Conservation (phyloP, 2,888 invertebrate genomes). For the Aspidiotus rigidus region DNA sequence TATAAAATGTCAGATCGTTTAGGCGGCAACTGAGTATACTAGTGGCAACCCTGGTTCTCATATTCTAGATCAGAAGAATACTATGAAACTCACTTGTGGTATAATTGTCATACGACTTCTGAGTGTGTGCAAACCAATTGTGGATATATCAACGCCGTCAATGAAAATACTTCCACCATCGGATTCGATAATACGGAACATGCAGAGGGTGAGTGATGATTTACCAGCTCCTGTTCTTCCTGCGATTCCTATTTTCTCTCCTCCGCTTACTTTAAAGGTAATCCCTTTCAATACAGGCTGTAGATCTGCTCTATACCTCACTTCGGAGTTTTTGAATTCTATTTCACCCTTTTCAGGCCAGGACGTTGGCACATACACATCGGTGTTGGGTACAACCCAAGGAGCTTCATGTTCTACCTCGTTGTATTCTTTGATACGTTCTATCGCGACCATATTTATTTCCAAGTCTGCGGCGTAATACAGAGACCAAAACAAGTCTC, state of each 20-base stretch:
- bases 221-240: slow-evolving; percentile 88
- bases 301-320: slow-evolving; percentile 75
- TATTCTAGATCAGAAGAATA: no score
- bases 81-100: slow-evolving; percentile 42
- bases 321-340: slow-evolving; percentile 68
- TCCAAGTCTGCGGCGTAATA: slow-evolving; percentile 94
- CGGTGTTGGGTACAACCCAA: slow-evolving; percentile 37
- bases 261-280: slow-evolving; percentile 64
- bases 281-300: slow-evolving; percentile 77
- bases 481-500: slow-evolving; percentile 92
- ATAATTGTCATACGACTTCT: slow-evolving; percentile 53
- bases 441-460: slow-evolving; percentile 94
- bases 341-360: slow-evolving; percentile 81
- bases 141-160: slow-evolving; percentile 71
- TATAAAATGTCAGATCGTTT: no score
- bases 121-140: slow-evolving; percentile 74
- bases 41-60: no score
- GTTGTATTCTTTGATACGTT: slow-evolving; percentile 91
- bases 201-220: slow-evolving; percentile 74
- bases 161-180: slow-evolving; percentile 71
- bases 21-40: no score
- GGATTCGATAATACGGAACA: slow-evolving; percentile 84
- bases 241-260: slow-evolving; percentile 62
- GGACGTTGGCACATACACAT: slow-evolving; percentile 38
- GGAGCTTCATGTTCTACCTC: slow-evolving; percentile 58